phyloP scores from a whole-genome alignment of 1,140 invertebrate genomes.

The Batillaria attramentaria region DNA sequence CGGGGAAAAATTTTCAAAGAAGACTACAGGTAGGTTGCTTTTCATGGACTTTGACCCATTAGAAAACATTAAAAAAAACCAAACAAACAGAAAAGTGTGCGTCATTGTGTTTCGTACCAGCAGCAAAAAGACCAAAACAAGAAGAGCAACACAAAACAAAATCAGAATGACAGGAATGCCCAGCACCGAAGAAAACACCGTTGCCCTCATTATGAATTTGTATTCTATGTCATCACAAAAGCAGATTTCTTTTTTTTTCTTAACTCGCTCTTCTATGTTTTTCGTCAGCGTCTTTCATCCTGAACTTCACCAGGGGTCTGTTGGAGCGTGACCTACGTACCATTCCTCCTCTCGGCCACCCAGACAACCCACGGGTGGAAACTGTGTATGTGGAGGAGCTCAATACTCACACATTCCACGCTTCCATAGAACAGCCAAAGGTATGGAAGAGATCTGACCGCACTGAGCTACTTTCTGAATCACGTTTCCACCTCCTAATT shows the following conservation, averaged over 20 bases:
- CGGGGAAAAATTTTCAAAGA: constrained; percentile 74
- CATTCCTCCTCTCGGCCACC: constrained; percentile 34
- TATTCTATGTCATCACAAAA: too few species aligned
- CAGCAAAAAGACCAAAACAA: not conserved
- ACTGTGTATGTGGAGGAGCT: constrained; percentile 76
- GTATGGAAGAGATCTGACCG: not conserved
- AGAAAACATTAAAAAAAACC: not conserved
- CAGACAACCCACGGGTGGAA: not conserved
- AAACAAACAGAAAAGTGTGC: not conserved
- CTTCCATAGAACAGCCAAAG: constrained; percentile 37
- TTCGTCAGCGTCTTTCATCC: constrained; percentile 76
- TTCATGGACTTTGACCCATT: not conserved
- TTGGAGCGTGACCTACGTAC: constrained; percentile 75
- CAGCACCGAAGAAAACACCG: too few species aligned
- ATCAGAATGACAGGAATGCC: too few species aligned
- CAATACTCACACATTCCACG: constrained; percentile 64
- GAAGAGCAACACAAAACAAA: too few species aligned
- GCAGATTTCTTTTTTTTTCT: not conserved
- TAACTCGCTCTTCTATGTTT: not conserved
- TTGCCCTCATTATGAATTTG: too few species aligned
- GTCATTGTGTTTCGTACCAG: not conserved
- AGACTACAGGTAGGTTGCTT: constrained; percentile 10
- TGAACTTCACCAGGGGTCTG: constrained; percentile 77
- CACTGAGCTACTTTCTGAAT: not conserved
- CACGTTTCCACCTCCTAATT: too few species aligned